Evolutionary conservation across 2,797 vertebrate genomes (phyloP), one percentile per base, ranked within the genome.

Genomic region (Coreius guichenoti): DNA sequence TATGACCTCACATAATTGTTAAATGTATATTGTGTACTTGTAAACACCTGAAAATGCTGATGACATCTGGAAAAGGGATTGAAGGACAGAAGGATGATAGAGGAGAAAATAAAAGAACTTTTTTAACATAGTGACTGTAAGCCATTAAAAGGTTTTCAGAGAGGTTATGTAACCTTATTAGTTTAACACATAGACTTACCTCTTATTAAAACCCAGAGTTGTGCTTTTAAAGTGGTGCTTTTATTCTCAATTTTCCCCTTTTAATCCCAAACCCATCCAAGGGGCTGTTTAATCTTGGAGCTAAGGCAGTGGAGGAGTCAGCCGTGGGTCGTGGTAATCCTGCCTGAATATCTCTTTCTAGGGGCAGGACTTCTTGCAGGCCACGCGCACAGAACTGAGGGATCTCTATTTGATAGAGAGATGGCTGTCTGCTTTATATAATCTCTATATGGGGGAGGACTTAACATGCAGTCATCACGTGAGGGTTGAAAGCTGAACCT

Each of bases 261-360:
- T 85, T 89, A 90, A 89, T 89, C 90, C 86, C 74, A 85, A 89
- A 87, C 77, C 84, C 80, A 80, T 88, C 87, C 58, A 61, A 87
- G 80, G 79, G 83, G 75, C 82, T 86, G 47, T 85, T 79, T 90
- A 90, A 89, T 90, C 90, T 85, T 81, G 86, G 17, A 85, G 80
- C 69, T 63, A 69, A 80, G 77, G 87, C 85, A 87, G 82, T 69
- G 80, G 80, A 86, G 81, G 79, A 87, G 86, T 84, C 82, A 86
- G 83, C 11, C 31, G 31, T 16, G 77, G 88, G 87, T 76, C 68
- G 19, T 74, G 78, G 68, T 90, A 90, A 90, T 90, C 86, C 88
- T 72, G 72, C 77, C 84, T 87, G 72, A 86, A 83, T 85, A 84
- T 84, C 84, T 82, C 85, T 86, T 72, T 63, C n/a, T 36, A 87